Conservation (phyloP, 1,140 invertebrate genomes). For the Drosophila bifasciata region DNA sequence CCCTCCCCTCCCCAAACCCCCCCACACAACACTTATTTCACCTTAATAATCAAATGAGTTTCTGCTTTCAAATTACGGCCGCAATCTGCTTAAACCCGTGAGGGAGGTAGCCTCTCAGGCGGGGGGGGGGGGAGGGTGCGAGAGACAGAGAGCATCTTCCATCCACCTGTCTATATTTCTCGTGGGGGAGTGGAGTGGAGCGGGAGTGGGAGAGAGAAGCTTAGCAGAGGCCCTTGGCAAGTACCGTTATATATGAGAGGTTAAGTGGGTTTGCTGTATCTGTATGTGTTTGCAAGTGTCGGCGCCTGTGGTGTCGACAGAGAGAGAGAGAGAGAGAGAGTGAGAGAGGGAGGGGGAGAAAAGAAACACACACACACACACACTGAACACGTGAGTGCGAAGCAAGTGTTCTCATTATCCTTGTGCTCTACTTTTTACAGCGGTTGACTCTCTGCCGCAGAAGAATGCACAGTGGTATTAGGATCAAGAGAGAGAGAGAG, state of each 20-base stretch:
- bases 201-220: not conserved
- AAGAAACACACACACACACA: constrained; percentile 12
- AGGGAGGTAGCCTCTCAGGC: constrained; percentile 29
- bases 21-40: constrained; percentile 69
- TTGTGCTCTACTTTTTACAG: constrained; percentile 78
- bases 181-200: constrained; percentile 5
- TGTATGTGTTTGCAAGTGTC: constrained; percentile 18
- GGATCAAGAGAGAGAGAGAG: no score
- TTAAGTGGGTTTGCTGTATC: constrained; percentile 32
- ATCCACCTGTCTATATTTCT: constrained; percentile 63
- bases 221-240: not conserved
- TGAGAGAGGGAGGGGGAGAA: not conserved
- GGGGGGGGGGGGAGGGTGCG: constrained; percentile 1
- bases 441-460: constrained; percentile 44
- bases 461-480: constrained; percentile 30
- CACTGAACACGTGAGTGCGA: constrained; percentile 34
- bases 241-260: constrained; percentile 32
- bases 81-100: constrained; percentile 76
- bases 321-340: not conserved
- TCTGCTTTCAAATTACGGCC: constrained; percentile 80
- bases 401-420: constrained; percentile 77
- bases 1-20: no score
- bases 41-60: constrained; percentile 83
- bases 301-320: constrained; percentile 27
- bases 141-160: constrained; percentile 1